These are phyloP conservation scores for Mixornis gularis DNA, from an alignment of 2,113 vertebrate species.

Conservation along the genomic window DNA sequence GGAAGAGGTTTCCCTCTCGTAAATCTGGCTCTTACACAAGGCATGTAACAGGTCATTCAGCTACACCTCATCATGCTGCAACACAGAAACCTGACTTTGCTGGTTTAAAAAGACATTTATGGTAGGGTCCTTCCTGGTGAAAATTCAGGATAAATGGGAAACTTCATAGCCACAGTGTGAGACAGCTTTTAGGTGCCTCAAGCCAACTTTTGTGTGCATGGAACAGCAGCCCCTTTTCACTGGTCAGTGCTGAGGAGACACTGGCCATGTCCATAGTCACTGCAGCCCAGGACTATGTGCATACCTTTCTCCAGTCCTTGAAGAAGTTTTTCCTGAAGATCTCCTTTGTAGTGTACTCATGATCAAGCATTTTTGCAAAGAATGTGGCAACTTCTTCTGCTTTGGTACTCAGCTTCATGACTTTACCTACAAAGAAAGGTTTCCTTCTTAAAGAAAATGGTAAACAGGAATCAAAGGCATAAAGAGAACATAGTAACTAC, in stretches of 20 bases:
- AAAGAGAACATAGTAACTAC: not conserved
- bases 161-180: not conserved
- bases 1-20: not conserved
- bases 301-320: constrained; percentile 96
- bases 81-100: not conserved
- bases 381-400: constrained; percentile 96
- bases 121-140: not conserved
- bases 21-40: not conserved
- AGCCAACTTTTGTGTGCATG: no score
- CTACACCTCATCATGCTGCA: not conserved
- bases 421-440: constrained; percentile 78
- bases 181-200: not conserved
- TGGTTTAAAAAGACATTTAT: not conserved
- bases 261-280: not conserved
- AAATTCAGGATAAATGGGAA: not conserved
- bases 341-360: constrained; percentile 97
- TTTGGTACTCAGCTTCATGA: constrained; percentile 85
- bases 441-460: constrained; percentile 29
- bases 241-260: not conserved
- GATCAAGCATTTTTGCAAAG: constrained; percentile 97
- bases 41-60: not conserved
- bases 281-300: not conserved
- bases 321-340: constrained; percentile 97
- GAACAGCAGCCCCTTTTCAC: not conserved
- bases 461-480: not conserved